Percentiles rank a stretch among this genome's conserved stretches.
Conservation (phyloP, 2,888 invertebrate species). For the Pyrgus malvae region DNA sequence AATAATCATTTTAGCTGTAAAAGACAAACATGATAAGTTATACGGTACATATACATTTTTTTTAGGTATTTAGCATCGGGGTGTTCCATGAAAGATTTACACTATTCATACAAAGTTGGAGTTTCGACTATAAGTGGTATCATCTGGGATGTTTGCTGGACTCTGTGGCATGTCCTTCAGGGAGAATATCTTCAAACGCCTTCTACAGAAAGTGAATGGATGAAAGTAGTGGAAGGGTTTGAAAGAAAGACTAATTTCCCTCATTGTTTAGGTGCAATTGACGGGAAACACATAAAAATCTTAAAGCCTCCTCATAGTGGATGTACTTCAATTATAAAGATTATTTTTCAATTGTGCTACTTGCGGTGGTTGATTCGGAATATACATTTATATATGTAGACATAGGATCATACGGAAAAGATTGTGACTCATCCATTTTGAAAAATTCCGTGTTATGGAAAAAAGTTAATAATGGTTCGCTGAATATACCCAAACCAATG, state of each 20-base stretch:
- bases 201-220: slow-evolving; percentile 34
- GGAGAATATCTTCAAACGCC: slow-evolving; percentile 29
- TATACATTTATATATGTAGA: slow-evolving; percentile 36
- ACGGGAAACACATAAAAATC: slow-evolving; percentile 28
- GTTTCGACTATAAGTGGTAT: slow-evolving; percentile 39
- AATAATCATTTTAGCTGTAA: slow-evolving; percentile 31
- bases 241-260: slow-evolving; percentile 33
- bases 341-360: slow-evolving; percentile 35
- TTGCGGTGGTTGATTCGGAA: slow-evolving; percentile 35
- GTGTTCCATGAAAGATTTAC: slow-evolving; percentile 37
- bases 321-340: slow-evolving; percentile 35
- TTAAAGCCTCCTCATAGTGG: slow-evolving; percentile 33
- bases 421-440: slow-evolving; percentile 34
- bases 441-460: slow-evolving; percentile 33
- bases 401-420: slow-evolving; percentile 35
- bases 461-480: slow-evolving; percentile 30
- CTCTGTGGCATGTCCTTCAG: slow-evolving; percentile 36
- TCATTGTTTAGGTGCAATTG: slow-evolving; percentile 33
- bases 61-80: slow-evolving; percentile 36
- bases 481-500: slow-evolving; percentile 36
- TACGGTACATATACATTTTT: slow-evolving; percentile 28
- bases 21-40: slow-evolving; percentile 1
- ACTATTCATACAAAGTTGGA: slow-evolving; percentile 38
- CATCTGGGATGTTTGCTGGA: slow-evolving; percentile 36
- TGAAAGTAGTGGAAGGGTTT: slow-evolving; percentile 36